Evolutionary conservation across 2,888 invertebrate species (phyloP), one percentile per base, ranked within the genome.

Genomic region (Diplolepis rosae): DNA sequence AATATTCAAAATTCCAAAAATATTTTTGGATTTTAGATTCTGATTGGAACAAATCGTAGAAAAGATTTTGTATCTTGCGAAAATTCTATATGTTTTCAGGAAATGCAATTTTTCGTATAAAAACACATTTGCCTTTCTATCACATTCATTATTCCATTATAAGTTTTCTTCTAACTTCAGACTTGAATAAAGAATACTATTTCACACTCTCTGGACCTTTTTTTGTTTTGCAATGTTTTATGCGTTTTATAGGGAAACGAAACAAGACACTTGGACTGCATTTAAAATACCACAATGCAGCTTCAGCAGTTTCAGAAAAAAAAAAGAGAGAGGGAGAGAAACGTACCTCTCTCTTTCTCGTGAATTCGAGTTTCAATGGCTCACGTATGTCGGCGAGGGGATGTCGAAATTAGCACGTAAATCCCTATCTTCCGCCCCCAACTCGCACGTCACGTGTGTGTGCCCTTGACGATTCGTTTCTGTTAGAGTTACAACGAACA

Each of bases 361-460:
- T 61, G 39, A 61, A 39, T 13, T 54, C 54, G 32, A 54, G 32
- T 22, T 56, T 56, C 32, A 32, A 32, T 56, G 54, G 28, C 30
- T 30, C 32, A 56, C 32, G 13, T 56, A 56, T 22, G 32, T 56
- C 11, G 35, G 22, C 56, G 22, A 11, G 35, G 22, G 35, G 56
- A 56, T 61, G 56, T 61, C 24, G 56, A 61, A 61, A 61, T 61
- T 61, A 61, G 56, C 56, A 61, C 56, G 56, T 61, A 24, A 61
- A 61, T 61, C 56, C 56, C 56, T 39, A 61, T 61, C 35, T 61
- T 24, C 32, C 35, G 11, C 11, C 56, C 35, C 73, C 75, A 72
- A 72, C 65, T 74, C 72, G 68, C 68, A 71, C 65, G 50, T 61
- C 70, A 51, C 65, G 65, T 52, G 67, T 52, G 67, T 54, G 72